Evolutionary conservation across 2,797 vertebrate genomes (phyloP).

Genomic region (Pseudomugil gertrudae): DNA sequence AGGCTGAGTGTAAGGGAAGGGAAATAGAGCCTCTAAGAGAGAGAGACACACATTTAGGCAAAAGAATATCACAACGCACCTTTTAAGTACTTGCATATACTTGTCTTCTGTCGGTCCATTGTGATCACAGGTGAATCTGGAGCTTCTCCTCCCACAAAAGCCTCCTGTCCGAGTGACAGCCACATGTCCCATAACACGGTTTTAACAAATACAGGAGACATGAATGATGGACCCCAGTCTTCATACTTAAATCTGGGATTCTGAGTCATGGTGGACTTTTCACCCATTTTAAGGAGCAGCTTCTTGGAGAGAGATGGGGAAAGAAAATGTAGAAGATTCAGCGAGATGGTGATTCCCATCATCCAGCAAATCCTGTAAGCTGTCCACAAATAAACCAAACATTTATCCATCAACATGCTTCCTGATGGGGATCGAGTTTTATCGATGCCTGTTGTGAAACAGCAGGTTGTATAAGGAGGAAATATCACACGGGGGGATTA

Average conservation of each 20-base stretch:
- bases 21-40: too few relatives aligned
- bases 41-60: accelerated
- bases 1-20: too few relatives aligned
- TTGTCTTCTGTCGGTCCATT: slow-evolving; percentile 66
- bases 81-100: slow-evolving; percentile 80
- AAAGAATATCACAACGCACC: slow-evolving; percentile 68
- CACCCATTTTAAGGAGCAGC: slow-evolving; percentile 77
- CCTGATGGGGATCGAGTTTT: neutral
- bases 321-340: slow-evolving; percentile 71
- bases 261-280: slow-evolving; percentile 77
- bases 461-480: too few relatives aligned
- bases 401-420: slow-evolving; percentile 59
- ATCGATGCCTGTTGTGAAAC: neutral
- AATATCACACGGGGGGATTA: neutral
- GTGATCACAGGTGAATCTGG: slow-evolving; percentile 85
- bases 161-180: slow-evolving; percentile 85
- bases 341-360: accelerated
- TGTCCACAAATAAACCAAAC: slow-evolving; percentile 41
- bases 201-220: slow-evolving; percentile 77
- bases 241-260: slow-evolving; percentile 88
- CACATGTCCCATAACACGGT: slow-evolving; percentile 77
- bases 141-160: slow-evolving; percentile 79
- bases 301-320: slow-evolving; percentile 80
- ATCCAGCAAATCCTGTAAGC: slow-evolving; percentile 20
- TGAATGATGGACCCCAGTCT: slow-evolving; percentile 88